Base-by-base conservation (phyloP, 2,797 vertebrate species). In the Pygocentrus nattereri region DNA sequence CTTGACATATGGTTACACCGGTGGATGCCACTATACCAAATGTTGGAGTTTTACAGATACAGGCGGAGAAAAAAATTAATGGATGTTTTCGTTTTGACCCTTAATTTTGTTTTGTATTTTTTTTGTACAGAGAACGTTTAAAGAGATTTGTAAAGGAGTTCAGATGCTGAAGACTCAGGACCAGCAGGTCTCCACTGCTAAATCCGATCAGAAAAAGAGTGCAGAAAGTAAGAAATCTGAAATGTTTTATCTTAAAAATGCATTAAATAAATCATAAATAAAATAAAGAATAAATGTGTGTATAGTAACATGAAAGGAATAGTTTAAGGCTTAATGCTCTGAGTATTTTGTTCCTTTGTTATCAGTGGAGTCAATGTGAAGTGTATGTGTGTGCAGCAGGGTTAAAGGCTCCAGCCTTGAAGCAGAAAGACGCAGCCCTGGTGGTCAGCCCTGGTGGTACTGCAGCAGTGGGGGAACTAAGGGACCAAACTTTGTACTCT, bases 121-220 rank as follows among this genome's bases (percentile, higher is more conserved):
- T 31, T 56, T 82, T 79, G 25, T 76, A 41, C 70, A 96, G 95
- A 82, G 91, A 70, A 92, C 86, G 0, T 96, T 96, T 89, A 94
- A 96, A 88, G 96, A 95, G 90, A 92, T 94, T 83, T 95, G 93
- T 89, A 96, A 96, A 52, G 95, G 91, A 54, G 89, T 94, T 59
- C 91, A 90, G 81, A 92, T 94, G 81, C 90, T 93, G 86, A 97
- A 95, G 90, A 93, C 82, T 85, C 96, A 94, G 89, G 95, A 94
- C 76, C 96, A 94, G 54, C 89, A 87, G 82, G 38, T 52, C 31
- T 75, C 52, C 15, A n/a, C 47, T 44, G 38, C 38, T 34, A 87
- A 81, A 82, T 21, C 77, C 25, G 80, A 85, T 30, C 72, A 70
- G 62, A 96, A 90, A 85, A 96, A 89, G 87, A 78, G 69, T 74